These are phyloP conservation scores for Sarcophaga caerulescens DNA, from an alignment of 2,888 invertebrate species.

Conservation along the genomic window DNA sequence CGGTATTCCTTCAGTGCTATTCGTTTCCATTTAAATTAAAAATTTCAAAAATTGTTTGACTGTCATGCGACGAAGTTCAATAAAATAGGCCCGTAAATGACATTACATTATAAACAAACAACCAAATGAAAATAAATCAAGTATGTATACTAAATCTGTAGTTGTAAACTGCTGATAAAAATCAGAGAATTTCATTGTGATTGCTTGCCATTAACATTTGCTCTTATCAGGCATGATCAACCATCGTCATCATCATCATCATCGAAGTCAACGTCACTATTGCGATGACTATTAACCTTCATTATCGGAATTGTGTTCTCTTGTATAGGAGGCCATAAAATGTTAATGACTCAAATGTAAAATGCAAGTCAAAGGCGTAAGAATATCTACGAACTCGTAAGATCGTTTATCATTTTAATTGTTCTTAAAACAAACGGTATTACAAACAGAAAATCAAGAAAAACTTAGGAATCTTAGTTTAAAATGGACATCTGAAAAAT, in stretches of 20 bases:
- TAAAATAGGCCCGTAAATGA: no score
- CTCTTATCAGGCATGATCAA: background rate
- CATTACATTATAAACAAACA: no score
- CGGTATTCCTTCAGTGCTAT: no score
- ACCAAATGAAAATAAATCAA: no score
- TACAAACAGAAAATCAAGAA: background rate
- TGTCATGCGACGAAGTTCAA: no score
- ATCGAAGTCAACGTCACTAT: background rate
- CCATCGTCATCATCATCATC: background rate
- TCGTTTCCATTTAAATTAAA: no score
- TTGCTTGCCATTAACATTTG: no score
- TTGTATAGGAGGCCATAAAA: background rate
- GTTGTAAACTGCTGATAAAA: no score
- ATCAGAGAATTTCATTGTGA: no score
- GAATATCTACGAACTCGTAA: background rate
- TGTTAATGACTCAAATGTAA: slow-evolving; percentile 4
- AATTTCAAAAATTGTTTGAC: no score
- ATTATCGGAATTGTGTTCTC: background rate
- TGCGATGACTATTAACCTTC: background rate
- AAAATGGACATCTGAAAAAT: no score
- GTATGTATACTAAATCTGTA: no score
- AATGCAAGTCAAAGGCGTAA: background rate
- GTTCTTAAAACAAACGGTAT: background rate
- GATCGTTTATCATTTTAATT: slow-evolving; percentile 34
- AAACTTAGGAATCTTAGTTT: background rate